Evolutionary conservation across 2,888 invertebrate genomes (phyloP).

Genomic region (Pogonocherus hispidulus): DNA sequence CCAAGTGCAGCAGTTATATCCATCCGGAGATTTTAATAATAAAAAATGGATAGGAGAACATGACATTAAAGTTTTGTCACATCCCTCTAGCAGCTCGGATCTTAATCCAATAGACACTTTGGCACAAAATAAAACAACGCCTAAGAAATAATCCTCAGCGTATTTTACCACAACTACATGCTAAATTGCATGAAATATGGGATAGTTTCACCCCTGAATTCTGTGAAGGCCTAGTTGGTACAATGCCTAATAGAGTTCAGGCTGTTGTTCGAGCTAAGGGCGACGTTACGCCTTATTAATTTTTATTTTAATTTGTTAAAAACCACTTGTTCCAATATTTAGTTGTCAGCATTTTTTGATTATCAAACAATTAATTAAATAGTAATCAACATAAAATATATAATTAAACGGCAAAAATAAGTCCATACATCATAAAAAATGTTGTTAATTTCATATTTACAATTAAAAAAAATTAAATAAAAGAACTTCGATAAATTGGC

Average conservation of each 20-base stretch:
- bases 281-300: slow-evolving; percentile 22
- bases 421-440: slow-evolving; percentile 1
- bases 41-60: not conserved
- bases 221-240: slow-evolving; percentile 24
- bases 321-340: slow-evolving; percentile 10
- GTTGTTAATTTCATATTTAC: not conserved
- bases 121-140: slow-evolving; percentile 12
- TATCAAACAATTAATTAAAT: slow-evolving; percentile 12
- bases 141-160: slow-evolving; percentile 12
- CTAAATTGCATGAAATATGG: slow-evolving; percentile 19
- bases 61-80: not conserved
- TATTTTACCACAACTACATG: slow-evolving; percentile 11
- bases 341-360: slow-evolving; percentile 12
- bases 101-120: not conserved
- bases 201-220: slow-evolving; percentile 22
- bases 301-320: slow-evolving; percentile 8
- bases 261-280: slow-evolving; percentile 19
- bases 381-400: slow-evolving; percentile 10
- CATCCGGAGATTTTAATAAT: slow-evolving; percentile 17
- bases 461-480: slow-evolving; percentile 12
- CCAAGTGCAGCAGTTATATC: slow-evolving; percentile 17
- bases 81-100: not conserved
- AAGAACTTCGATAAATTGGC: slow-evolving; percentile 8
- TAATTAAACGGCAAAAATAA: slow-evolving; percentile 6
- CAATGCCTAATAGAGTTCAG: slow-evolving; percentile 25